Evolutionary conservation across 2,888 invertebrate species (phyloP), one percentile per base, ranked within the genome.

Genomic region (Pterostichus madidus): DNA sequence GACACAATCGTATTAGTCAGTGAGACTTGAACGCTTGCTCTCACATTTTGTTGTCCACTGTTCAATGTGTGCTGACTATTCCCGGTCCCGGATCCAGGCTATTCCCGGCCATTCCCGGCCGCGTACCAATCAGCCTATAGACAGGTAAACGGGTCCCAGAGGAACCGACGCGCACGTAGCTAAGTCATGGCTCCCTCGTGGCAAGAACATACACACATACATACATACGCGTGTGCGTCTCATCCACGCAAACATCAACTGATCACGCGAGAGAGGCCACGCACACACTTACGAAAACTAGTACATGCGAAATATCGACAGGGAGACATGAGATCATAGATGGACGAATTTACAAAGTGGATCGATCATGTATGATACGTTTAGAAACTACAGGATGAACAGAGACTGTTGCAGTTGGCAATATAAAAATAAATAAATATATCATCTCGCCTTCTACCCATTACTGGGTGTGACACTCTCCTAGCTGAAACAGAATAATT

Each of bases 61-160:
- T n/a, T 52, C 52, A 7, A 39, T 39, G 39, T 39, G 39, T 39
- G 39, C 39, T 39, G 39, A 6, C 39, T 8, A 39, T 39, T 39
- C 39, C 31, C 31, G 8, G 17, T 59, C 59, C 59, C 31, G 59
- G 59, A 35, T 1, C 13, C 56, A 10, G 24, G 24, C 24, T 24
- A 24, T 24, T 31, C 61, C 64, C 5, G 64, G 39, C 32, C 68
- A 71, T 71, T 71, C 68, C 44, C 4, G 68, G 39, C 17, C 56
- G 39, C 68, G 46, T 56, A 88, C 89, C 89, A 89, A 90, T 90
- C 90, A 90, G 89, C 89, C 89, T 88, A 87, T 86, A 89, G 89
- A 89, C 90, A 90, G 89, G 90, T 90, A 89, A 90, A 90, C 89
- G 88, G 88, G 87, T 89, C 89, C 89, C 87, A 83, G 59, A 89